Base-by-base conservation (phyloP, 92 coral and sea anemone genomes). In the Desmophyllum pertusum region DNA sequence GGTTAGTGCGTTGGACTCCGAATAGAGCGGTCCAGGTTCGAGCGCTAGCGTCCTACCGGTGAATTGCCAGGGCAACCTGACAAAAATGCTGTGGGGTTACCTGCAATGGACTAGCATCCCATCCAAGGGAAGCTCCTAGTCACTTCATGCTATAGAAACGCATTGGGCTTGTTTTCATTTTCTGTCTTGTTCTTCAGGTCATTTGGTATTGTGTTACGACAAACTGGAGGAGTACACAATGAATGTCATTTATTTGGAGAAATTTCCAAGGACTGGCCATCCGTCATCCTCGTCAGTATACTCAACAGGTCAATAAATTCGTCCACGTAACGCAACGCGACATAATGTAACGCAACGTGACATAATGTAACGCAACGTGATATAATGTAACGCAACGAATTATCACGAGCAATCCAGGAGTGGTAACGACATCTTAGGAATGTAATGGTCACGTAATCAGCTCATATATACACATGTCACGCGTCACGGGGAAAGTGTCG, bases 201-300 rank as follows among this genome's bases (percentile, higher is more conserved):
- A 57, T 96, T 96, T 63, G 96, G 97, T 64, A 48, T 96, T 64
- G 99, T 96, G 41, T 89, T 95, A 67, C 95, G 99, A 19, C 91
- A 90, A 75, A 80, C 87, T 1, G 98, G 95, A 41, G 95, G 93
- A 75, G 94, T 91, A 46, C 97, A 94, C 78, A 96, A 96, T 59
- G 99, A 96, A 21, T 96, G 99, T 46, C 97, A 96, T 68, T 81
- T 96, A 66, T 96, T 96, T 73, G 97, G 94, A 31, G 99, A 96
- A 81, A 92, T 94, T 85, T 94, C 90, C 57, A 84, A 90, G 23
- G 89, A 94, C 42, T 91, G 89, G 78, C 93, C 99, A 21, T 83
- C 94, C 31, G 92, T 87, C 74, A 90, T 94, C 29, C 96, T 94
- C 11, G 95, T 96, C 23, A 95, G 94, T 73, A 62, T 95, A 17